Percentiles rank a stretch among this genome's conserved stretches.
phyloP scores from a whole-genome alignment of 2,113 vertebrate species.

The Eurystomus gularis region DNA sequence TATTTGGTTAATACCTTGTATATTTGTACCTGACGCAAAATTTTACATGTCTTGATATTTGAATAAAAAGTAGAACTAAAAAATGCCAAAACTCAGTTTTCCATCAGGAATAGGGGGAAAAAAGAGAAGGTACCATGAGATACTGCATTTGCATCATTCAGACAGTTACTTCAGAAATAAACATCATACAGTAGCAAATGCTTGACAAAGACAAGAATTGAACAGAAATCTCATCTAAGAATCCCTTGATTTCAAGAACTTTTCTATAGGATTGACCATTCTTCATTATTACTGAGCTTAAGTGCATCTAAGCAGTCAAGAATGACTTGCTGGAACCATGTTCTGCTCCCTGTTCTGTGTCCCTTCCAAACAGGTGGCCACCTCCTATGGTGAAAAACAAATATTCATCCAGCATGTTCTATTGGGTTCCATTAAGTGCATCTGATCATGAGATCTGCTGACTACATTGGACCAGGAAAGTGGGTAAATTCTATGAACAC shows the following conservation, averaged over 20 bases:
- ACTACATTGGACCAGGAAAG: neutral
- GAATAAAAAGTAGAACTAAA: neutral
- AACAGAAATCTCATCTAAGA: neutral
- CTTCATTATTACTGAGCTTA: neutral
- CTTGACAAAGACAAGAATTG: neutral
- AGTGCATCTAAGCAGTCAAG: neutral
- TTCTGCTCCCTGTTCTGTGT: neutral
- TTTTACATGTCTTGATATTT: neutral
- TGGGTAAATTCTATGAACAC: neutral
- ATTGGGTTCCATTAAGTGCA: neutral
- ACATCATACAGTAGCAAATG: neutral
- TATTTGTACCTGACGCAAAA: neutral
- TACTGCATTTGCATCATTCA: neutral
- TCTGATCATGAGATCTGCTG: neutral
- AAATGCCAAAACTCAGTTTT: no score
- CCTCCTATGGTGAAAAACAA: neutral
- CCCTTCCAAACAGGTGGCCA: slow-evolving; percentile 17
- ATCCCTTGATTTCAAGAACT: neutral
- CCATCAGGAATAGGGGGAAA: no score
- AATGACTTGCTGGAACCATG: neutral
- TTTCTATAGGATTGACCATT: neutral
- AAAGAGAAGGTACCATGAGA: no score
- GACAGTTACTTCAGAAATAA: neutral
- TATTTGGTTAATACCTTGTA: neutral
- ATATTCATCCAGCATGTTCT: neutral